Evolutionary conservation across 2,888 invertebrate species (phyloP).

Genomic region (Osedax frankpressi): DNA sequence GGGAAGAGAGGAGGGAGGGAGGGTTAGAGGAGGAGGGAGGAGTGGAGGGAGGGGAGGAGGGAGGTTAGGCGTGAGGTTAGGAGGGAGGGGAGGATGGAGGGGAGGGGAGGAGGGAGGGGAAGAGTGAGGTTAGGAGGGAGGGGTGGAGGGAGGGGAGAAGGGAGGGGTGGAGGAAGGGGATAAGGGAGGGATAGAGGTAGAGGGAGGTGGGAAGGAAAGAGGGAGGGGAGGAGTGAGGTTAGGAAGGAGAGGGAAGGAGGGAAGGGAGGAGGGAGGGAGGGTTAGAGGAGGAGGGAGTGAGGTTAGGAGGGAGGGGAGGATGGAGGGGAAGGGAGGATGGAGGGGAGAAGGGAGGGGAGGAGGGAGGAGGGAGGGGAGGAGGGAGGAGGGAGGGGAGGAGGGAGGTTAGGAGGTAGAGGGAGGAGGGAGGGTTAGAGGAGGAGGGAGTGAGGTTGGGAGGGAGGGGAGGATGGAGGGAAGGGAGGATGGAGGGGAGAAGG

Average conservation of each 20-base stretch:
- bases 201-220: background rate
- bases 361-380: background rate
- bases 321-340: background rate
- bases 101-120: background rate
- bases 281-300: no score
- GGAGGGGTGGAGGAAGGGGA: no score
- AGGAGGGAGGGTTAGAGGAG: background rate
- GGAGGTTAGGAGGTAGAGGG: background rate
- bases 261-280: no score
- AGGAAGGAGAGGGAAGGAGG: no score
- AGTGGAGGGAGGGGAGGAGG: no score
- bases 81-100: background rate
- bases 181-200: background rate
- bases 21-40: background rate
- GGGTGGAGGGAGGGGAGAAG: background rate
- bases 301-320: no score
- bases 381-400: background rate
- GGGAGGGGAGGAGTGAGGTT: no score
- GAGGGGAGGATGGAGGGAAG: background rate
- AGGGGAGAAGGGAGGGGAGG: background rate
- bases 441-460: background rate
- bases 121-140: background rate
- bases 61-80: background rate
- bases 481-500: background rate
- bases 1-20: background rate